Conservation (phyloP, 1,140 invertebrate genomes). For the Zaprionus nigranus region DNA sequence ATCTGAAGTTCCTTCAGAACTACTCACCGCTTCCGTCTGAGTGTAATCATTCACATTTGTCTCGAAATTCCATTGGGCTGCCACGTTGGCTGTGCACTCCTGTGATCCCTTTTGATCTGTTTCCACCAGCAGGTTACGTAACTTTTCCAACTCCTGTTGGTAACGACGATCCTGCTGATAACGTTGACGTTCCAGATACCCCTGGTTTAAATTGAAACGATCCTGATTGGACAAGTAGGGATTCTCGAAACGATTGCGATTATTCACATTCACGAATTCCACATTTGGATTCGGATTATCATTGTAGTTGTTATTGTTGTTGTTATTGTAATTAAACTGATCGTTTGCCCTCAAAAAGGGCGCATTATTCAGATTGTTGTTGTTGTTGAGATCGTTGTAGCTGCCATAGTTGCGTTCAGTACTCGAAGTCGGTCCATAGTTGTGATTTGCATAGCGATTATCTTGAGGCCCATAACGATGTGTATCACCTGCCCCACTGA, state of each 20-base stretch:
- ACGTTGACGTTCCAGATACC: slow-evolving; percentile 65
- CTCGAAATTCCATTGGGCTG: slow-evolving; percentile 94
- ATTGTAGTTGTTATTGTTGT: slow-evolving; percentile 21
- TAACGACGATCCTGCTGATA: slow-evolving; percentile 80
- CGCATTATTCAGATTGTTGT: slow-evolving; percentile 25
- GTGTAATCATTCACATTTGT: slow-evolving; percentile 93
- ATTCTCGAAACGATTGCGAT: slow-evolving; percentile 74
- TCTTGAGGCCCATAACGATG: slow-evolving; percentile 36
- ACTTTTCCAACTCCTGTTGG: slow-evolving; percentile 76
- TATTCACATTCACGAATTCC: slow-evolving; percentile 59
- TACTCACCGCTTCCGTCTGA: slow-evolving; percentile 92
- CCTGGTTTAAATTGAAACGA: slow-evolving; percentile 78
- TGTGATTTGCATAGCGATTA: slow-evolving; percentile 66
- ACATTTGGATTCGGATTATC: slow-evolving; percentile 72
- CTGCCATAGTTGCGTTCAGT: slow-evolving; percentile 57
- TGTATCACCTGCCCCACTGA: slow-evolving; percentile 54
- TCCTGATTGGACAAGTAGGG: slow-evolving; percentile 74
- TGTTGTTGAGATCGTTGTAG: slow-evolving; percentile 45
- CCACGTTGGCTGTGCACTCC: slow-evolving; percentile 92
- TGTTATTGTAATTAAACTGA: slow-evolving; percentile 47
- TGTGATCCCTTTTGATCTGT: slow-evolving; percentile 90
- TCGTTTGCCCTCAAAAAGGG: slow-evolving; percentile 45
- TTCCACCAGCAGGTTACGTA: slow-evolving; percentile 87
- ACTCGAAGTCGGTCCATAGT: slow-evolving; percentile 59
- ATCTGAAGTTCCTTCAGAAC: slow-evolving; percentile 3